Evolutionary conservation across 2,797 vertebrate genomes (phyloP).

Genomic region (Paratrypauchen microcephalus): DNA sequence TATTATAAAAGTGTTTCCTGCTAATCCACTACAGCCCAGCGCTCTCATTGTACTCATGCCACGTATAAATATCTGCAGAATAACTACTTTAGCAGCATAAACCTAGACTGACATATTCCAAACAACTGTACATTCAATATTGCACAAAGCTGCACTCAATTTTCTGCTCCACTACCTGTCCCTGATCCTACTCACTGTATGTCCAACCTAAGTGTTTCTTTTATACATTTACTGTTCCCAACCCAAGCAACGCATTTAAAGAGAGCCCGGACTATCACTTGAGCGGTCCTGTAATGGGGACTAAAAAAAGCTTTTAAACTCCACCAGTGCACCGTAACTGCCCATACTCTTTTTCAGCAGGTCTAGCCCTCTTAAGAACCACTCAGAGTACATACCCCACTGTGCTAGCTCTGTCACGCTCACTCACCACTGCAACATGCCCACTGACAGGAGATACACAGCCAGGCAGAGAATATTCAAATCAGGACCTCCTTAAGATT

Average conservation of each 20-base stretch:
- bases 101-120: background rate
- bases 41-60: too few species aligned
- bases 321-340: constrained; percentile 26
- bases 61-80: background rate
- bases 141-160: background rate
- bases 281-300: constrained; percentile 13
- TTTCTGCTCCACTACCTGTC: constrained; percentile 2
- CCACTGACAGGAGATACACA: constrained; percentile 25
- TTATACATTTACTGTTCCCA: constrained; percentile 5
- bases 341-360: constrained; percentile 30
- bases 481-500: constrained; percentile 24
- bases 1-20: background rate
- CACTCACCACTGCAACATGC: constrained; percentile 13
- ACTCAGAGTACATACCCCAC: constrained; percentile 32
- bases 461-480: constrained; percentile 36
- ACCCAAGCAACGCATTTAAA: background rate
- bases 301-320: constrained; percentile 35
- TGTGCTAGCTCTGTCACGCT: constrained; percentile 23
- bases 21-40: background rate
- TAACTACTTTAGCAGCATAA: background rate
- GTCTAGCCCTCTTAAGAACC: constrained; percentile 39
- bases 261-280: constrained; percentile 22
- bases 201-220: background rate
- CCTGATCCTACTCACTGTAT: background rate
- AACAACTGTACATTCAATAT: constrained; percentile 8